Evolutionary conservation across 2,888 invertebrate genomes (phyloP), one percentile per base, ranked within the genome.

Genomic region (Tenthredo amoena): DNA sequence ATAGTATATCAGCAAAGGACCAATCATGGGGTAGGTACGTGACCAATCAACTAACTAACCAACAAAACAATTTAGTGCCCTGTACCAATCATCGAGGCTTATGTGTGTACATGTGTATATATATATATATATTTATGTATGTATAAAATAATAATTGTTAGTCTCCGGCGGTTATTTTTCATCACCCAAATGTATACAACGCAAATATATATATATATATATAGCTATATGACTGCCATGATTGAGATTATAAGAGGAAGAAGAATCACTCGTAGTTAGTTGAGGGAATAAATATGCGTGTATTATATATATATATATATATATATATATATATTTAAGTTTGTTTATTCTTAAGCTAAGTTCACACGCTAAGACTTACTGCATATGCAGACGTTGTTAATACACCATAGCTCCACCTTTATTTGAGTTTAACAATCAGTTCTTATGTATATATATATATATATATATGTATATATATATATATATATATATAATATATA

Each of bases 341-440:
- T 62, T 81, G 21, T 81, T 81, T 81, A 81, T 81, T 81, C 81
- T 81, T 43, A 62, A 81, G 62, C 62, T 37, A 62, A 58, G 62
- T 81, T 62, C 81, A 81, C 81, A 81, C 81, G 81, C 62, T 26
- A 15, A 62, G 58, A 58, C n/a, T 43, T 40, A 47, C 43, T 31
- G 62, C 26, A 62, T 26, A 18, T 47, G 47, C 47, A 47, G 12
- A 47, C 47, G 12, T 47, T 47, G 47, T 47, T 47, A 47, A 47
- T 47, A 47, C 47, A 15, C 47, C 47, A 47, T 47, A 47, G 37
- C 62, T 40, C 40, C 62, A 37, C 81, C 81, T 81, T 81, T 81
- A 81, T 81, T 81, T 81, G 40, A 62, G 62, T 62, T 40, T 40
- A 37, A 37, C 81, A 81, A 81, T 40, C 77, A 34, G 18, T 50